phyloP scores from a whole-genome alignment of 2,888 invertebrate species.

The Chaetogeoica ovagalla region DNA sequence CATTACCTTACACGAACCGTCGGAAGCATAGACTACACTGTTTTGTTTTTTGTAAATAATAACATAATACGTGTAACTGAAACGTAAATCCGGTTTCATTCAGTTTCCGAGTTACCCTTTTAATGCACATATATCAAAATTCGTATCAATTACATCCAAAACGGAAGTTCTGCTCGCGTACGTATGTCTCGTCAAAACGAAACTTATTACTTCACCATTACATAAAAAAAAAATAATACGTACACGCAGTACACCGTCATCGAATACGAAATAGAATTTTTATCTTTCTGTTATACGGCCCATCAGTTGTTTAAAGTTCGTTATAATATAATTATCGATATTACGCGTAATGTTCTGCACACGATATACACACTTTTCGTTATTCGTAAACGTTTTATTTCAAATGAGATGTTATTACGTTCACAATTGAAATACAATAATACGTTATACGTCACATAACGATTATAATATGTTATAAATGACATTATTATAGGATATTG shows the following conservation, averaged over 20 bases:
- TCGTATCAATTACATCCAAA: slow-evolving; percentile 24
- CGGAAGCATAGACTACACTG: neutral
- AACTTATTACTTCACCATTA: slow-evolving; percentile 14
- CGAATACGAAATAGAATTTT: neutral
- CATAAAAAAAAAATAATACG: neutral
- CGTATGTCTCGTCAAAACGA: slow-evolving; percentile 5
- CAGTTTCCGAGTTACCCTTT: slow-evolving; percentile 12
- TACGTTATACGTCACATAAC: too few species aligned
- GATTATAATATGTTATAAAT: too few species aligned
- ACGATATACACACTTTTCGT: too few species aligned
- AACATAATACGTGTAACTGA: neutral
- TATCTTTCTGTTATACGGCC: slow-evolving; percentile 1
- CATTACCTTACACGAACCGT: neutral
- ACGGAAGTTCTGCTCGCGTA: slow-evolving; percentile 19
- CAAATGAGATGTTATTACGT: too few species aligned
- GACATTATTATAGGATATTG: too few species aligned
- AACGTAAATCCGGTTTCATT: slow-evolving; percentile 38
- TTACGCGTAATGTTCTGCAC: too few species aligned
- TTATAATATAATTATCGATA: too few species aligned
- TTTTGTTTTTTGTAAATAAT: neutral
- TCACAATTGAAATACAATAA: too few species aligned
- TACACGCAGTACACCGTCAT: neutral
- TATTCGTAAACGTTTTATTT: too few species aligned
- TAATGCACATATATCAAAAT: neutral
- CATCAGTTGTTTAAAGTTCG: too few species aligned